These are phyloP conservation scores for Diploptera punctata DNA, from an alignment of 2,888 invertebrate genomes.

Conservation along the genomic window DNA sequence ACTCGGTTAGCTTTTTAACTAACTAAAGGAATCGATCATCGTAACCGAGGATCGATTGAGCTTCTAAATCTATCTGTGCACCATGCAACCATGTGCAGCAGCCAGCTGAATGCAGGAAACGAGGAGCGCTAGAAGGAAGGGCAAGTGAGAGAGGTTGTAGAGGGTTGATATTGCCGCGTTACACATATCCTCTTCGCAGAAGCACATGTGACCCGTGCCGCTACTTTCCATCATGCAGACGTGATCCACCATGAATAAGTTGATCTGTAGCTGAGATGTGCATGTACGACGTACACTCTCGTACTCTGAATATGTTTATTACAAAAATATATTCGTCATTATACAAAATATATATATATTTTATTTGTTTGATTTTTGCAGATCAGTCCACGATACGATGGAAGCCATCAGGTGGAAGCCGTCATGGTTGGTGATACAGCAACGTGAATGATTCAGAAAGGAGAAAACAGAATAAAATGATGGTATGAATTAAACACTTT, in stretches of 20 bases:
- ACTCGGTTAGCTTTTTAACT: constrained; percentile 9
- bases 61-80: constrained; percentile 41
- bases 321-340: not conserved
- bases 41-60: constrained; percentile 14
- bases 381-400: not conserved
- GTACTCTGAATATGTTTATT: constrained; percentile 67
- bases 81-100: constrained; percentile 41
- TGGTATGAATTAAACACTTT: no score
- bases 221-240: constrained; percentile 99
- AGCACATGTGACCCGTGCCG: constrained; percentile 97
- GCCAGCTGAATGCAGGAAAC: constrained; percentile 34
- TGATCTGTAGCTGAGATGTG: constrained; percentile 92
- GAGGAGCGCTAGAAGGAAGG: constrained; percentile 21
- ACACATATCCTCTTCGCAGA: constrained; percentile 98
- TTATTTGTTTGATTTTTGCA: not conserved
- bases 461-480: constrained; percentile 5
- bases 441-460: constrained; percentile 17
- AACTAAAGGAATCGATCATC: constrained; percentile 25
- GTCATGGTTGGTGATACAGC: constrained; percentile 24
- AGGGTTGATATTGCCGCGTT: constrained; percentile 61
- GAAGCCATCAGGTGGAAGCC: not conserved
- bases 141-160: constrained; percentile 1
- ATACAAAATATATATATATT: no score
- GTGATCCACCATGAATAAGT: constrained; percentile 97
- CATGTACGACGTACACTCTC: constrained; percentile 92